phyloP scores from a whole-genome alignment of 2,113 vertebrate species.

The Oreochromis aureus region DNA sequence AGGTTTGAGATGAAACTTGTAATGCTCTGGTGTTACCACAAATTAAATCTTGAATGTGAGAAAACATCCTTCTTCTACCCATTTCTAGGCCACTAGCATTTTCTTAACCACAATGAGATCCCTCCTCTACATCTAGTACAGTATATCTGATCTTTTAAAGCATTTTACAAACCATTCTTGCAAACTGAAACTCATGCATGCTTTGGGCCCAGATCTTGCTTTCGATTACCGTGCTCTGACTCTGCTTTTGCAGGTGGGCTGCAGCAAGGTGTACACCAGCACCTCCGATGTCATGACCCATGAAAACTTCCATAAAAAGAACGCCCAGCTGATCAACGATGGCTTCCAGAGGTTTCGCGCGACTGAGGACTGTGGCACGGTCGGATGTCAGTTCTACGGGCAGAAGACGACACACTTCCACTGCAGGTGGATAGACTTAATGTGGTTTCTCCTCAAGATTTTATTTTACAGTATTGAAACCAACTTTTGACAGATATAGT shows the following conservation, averaged over 20 bases:
- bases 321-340: slow-evolving; percentile 97
- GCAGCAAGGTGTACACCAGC: slow-evolving; percentile 99
- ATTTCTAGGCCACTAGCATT: slow-evolving; percentile 62
- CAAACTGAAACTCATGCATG: slow-evolving; percentile 44
- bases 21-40: slow-evolving; percentile 13
- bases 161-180: slow-evolving; percentile 9
- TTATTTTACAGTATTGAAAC: fast-evolving
- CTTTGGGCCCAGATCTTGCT: background rate
- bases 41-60: slow-evolving; percentile 33
- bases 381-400: slow-evolving; percentile 94
- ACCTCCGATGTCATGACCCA: slow-evolving; percentile 99
- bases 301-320: slow-evolving; percentile 99
- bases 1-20: background rate
- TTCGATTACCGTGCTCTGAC: slow-evolving; percentile 33
- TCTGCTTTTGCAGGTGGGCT: slow-evolving; percentile 83
- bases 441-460: background rate
- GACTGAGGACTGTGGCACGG: slow-evolving; percentile 93
- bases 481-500: background rate
- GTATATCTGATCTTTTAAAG: slow-evolving; percentile 31
- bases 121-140: background rate
- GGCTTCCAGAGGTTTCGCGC: slow-evolving; percentile 98
- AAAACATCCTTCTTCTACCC: slow-evolving; percentile 31
- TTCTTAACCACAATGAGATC: slow-evolving; percentile 45
- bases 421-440: slow-evolving; percentile 81
- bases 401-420: slow-evolving; percentile 99